These are phyloP conservation scores for Epinephelus lanceolatus DNA, from an alignment of 2,113 vertebrate genomes.

Conservation along the genomic window DNA sequence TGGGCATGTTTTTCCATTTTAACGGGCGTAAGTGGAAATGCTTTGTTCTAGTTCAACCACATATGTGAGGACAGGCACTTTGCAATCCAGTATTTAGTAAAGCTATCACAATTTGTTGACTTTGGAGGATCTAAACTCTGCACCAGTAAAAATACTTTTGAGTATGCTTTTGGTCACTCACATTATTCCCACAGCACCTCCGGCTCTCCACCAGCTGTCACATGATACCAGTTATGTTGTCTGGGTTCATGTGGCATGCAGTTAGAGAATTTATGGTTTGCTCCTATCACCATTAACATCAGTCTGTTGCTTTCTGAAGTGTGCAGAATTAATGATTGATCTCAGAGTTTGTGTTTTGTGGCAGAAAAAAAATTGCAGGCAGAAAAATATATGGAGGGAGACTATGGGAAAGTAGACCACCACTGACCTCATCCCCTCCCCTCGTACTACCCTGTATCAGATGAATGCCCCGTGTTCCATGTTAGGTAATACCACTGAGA, in stretches of 20 bases:
- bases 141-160: not conserved
- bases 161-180: not conserved
- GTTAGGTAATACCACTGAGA: constrained; percentile 33
- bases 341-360: constrained; percentile 12
- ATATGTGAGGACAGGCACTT: too few species aligned
- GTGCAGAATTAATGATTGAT: constrained; percentile 3
- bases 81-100: not conserved
- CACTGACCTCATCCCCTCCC: constrained; percentile 9
- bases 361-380: not conserved
- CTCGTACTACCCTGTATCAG: constrained; percentile 16
- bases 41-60: constrained; percentile 15
- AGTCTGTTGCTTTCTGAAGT: not conserved
- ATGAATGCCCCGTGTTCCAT: not conserved
- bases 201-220: constrained; percentile 56
- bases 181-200: constrained; percentile 6
- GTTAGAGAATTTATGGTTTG: constrained; percentile 4
- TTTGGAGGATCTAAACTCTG: not conserved
- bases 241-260: constrained; percentile 39
- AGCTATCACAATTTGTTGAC: not conserved
- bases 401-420: constrained; percentile 7
- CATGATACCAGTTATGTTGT: constrained; percentile 69
- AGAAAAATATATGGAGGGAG: not conserved
- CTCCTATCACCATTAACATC: not conserved
- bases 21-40: not conserved
- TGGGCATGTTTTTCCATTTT: constrained; percentile 15